phyloP scores from a whole-genome alignment of 2,797 vertebrate genomes.

The Rhinichthys osculus region DNA sequence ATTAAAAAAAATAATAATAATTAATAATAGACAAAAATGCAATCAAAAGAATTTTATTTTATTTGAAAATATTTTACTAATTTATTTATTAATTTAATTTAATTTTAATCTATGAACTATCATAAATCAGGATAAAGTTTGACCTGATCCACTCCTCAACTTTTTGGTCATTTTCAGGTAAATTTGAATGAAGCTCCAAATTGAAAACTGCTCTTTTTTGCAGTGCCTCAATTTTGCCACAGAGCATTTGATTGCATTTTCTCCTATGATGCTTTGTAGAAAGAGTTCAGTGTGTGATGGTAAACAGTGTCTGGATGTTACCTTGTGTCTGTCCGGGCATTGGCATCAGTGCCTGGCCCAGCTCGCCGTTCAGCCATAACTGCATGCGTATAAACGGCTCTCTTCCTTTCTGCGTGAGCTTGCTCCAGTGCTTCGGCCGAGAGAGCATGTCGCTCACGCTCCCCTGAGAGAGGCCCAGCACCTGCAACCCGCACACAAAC shows the following conservation, averaged over 20 bases:
- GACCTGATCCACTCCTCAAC: not conserved
- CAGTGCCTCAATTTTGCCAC: not conserved
- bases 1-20: not conserved
- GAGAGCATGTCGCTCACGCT: slow-evolving; percentile 94
- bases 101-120: not conserved
- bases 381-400: slow-evolving; percentile 95
- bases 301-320: slow-evolving; percentile 64
- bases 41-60: too few relatives aligned
- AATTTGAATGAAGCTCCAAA: not conserved
- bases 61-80: too few relatives aligned
- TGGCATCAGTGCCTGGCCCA: slow-evolving; percentile 86
- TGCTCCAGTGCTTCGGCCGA: slow-evolving; percentile 91
- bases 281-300: slow-evolving; percentile 27
- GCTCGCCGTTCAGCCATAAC: slow-evolving; percentile 91
- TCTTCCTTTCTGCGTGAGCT: slow-evolving; percentile 92
- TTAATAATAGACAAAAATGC: not conserved
- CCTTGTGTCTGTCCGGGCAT: slow-evolving; percentile 86
- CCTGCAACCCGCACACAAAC: slow-evolving; percentile 69
- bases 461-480: slow-evolving; percentile 90
- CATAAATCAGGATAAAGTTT: not conserved
- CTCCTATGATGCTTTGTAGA: not conserved
- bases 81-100: not conserved
- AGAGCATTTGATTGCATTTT: not conserved
- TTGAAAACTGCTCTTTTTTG: not conserved
- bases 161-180: not conserved